A percentile compares a stretch with the other conserved stretches of the same genome.
These are phyloP conservation scores for Triplophysa dalaica DNA, from an alignment of 2,113 vertebrate species.

Conservation along the genomic window DNA sequence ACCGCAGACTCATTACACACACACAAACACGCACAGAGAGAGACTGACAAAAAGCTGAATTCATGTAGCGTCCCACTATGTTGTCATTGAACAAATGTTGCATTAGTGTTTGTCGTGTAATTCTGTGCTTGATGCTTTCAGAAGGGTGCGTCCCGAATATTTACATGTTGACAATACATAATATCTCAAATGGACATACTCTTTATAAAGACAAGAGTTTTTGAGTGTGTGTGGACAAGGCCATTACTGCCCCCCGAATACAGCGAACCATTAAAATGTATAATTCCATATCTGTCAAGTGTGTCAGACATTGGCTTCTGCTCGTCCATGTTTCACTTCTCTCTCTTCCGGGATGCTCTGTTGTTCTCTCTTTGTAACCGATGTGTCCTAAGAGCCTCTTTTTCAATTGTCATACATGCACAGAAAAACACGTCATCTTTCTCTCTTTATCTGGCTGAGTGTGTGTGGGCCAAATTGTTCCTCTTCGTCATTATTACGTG, in stretches of 20 bases:
- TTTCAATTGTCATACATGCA: background rate
- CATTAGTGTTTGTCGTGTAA: constrained; percentile 6
- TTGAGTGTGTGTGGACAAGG: background rate
- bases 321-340: background rate
- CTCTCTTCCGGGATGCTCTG: background rate
- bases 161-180: constrained; percentile 5
- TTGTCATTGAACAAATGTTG: constrained; percentile 6
- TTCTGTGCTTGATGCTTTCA: constrained; percentile 7
- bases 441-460: background rate
- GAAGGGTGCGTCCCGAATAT: background rate
- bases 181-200: constrained; percentile 10
- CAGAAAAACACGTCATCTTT: background rate
- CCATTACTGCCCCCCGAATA: background rate
- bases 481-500: constrained; percentile 20
- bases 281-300: background rate
- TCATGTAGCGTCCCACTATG: background rate
- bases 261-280: constrained; percentile 22
- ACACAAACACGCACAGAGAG: background rate
- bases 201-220: background rate
- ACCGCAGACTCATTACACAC: background rate
- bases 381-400: background rate
- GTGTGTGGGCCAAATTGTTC: constrained; percentile 10
- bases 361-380: too few species aligned
- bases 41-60: background rate
- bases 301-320: background rate